Conservation (phyloP, 2,797 vertebrate genomes). For the Malacoctenus gilli region DNA sequence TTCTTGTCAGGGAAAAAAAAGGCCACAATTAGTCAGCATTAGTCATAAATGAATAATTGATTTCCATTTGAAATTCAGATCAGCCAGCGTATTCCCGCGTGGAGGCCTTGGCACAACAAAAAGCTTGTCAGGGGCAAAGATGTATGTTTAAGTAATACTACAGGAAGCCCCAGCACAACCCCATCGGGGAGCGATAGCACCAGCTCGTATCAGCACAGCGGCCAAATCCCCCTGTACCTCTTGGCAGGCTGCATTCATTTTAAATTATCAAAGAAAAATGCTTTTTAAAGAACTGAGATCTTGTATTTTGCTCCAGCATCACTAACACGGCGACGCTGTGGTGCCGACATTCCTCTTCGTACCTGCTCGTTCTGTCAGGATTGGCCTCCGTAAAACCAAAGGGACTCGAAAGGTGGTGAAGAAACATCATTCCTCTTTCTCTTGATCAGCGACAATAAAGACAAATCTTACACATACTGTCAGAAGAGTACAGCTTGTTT, state of each 20-base stretch:
- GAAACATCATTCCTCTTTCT: conserved; percentile 3
- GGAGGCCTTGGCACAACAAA: conserved; percentile 73
- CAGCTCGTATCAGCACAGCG: conserved; percentile 48
- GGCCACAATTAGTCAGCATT: conserved; percentile 78
- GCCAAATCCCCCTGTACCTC: conserved; percentile 31
- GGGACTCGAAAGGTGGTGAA: conserved; percentile 6
- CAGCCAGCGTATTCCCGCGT: conserved; percentile 61
- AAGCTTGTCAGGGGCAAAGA: conserved; percentile 74
- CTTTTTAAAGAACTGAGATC: conserved; percentile 52
- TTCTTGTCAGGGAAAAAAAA: conserved; percentile 40
- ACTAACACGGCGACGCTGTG: conserved; percentile 19
- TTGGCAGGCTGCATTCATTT: conserved; percentile 54
- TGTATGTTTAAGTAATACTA: conserved; percentile 72
- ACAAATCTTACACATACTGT: no score
- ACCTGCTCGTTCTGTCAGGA: conserved; percentile 35
- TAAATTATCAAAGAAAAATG: conserved; percentile 61
- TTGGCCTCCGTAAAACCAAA: conserved; percentile 37
- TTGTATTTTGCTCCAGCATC: conserved; percentile 32
- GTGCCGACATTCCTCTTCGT: conserved; percentile 42
- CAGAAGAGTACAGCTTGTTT: no score
- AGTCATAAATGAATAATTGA: conserved; percentile 82
- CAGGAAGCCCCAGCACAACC: conserved; percentile 51
- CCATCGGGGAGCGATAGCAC: conserved; percentile 47
- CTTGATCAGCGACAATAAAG: neutral
- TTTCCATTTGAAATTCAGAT: conserved; percentile 80